A percentile compares a stretch with the other conserved stretches of the same genome.
These are phyloP conservation scores for Tapirus indicus DNA, from an alignment of 2,797 vertebrate genomes.

Conservation along the genomic window DNA sequence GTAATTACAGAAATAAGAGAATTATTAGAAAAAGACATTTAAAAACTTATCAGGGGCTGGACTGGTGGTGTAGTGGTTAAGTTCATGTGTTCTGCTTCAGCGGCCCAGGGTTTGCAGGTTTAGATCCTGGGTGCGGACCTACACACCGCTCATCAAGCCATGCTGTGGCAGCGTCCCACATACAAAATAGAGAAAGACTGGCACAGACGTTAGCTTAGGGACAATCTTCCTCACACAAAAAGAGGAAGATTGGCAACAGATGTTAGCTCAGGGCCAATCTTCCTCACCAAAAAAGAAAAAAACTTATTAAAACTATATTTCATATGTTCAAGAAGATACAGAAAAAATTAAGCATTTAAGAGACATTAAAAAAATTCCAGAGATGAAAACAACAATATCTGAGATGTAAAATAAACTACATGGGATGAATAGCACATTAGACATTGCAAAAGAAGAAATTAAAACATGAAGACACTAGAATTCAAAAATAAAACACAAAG, in stretches of 20 bases:
- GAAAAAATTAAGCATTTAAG: background rate
- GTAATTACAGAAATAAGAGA: background rate
- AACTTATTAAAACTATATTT: background rate
- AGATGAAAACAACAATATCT: background rate
- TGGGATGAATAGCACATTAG: background rate
- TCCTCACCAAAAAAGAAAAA: background rate
- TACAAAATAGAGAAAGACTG: too few species aligned
- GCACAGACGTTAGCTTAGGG: too few species aligned
- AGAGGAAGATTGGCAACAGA: too few species aligned
- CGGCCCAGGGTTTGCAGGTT: too few species aligned
- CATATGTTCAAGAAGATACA: background rate
- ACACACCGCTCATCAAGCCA: too few species aligned
- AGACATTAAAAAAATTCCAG: background rate
- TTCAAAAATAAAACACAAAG: background rate
- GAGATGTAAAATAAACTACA: background rate
- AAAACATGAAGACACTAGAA: background rate
- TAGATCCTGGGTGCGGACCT: too few species aligned
- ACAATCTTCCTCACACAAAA: too few species aligned
- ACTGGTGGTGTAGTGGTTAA: too few species aligned
- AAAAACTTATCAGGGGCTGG: background rate
- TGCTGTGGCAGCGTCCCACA: too few species aligned
- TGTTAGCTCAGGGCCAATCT: too few species aligned
- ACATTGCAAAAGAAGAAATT: background rate
- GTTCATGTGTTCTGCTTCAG: too few species aligned
- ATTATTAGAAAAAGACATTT: background rate